phyloP scores from a whole-genome alignment of 2,888 invertebrate species.

The Sialis fuliginosa region DNA sequence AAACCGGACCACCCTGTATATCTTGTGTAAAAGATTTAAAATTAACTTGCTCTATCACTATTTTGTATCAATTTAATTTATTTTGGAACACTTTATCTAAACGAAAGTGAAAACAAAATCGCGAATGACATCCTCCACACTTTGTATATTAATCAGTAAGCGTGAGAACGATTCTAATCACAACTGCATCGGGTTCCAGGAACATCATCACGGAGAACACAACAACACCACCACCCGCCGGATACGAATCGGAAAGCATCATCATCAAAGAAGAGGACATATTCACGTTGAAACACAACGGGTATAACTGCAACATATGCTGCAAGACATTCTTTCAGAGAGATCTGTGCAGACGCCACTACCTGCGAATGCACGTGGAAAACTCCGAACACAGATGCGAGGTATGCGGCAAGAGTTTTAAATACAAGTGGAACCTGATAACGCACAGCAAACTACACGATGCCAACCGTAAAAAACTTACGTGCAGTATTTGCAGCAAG shows the following conservation, averaged over 20 bases:
- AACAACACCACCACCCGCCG: background rate
- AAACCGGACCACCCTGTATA: background rate
- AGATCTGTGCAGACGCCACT: conserved; percentile 3
- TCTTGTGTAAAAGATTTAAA: background rate
- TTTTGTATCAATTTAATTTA: background rate
- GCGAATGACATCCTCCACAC: too few relatives aligned
- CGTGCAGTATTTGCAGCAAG: conserved; percentile 25
- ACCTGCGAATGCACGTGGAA: conserved; percentile 2
- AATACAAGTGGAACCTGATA: conserved; percentile 7
- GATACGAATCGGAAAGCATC: background rate
- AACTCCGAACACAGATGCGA: conserved; percentile 6
- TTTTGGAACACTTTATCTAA: background rate
- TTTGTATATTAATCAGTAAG: too few relatives aligned
- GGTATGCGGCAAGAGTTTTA: conserved; percentile 9
- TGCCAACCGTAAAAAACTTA: conserved; percentile 22
- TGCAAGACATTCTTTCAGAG: conserved; percentile 6
- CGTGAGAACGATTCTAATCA: too few relatives aligned
- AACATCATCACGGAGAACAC: background rate
- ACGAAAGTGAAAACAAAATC: too few relatives aligned
- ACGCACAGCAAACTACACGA: conserved; percentile 17
- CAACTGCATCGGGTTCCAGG: conserved; percentile 2
- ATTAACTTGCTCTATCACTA: background rate
- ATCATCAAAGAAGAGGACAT: conserved; percentile 1
- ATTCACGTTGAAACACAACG: conserved; percentile 3
- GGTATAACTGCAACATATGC: conserved; percentile 6